Evolutionary conservation across 1,140 invertebrate species (phyloP).

Genomic region (Conopomorpha cramerella): DNA sequence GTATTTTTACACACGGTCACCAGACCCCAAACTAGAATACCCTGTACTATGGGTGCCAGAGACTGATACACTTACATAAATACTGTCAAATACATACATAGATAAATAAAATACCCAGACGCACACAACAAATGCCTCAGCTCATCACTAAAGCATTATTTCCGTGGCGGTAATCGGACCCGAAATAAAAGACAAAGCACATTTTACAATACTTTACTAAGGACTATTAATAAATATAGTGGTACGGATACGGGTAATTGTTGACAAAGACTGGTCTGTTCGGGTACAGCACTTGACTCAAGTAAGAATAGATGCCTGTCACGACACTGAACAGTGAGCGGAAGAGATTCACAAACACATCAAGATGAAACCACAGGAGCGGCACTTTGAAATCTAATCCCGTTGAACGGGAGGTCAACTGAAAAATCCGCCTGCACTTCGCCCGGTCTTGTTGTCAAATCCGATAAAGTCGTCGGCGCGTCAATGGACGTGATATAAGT

Average conservation of each 20-base stretch:
- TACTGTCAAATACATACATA: too few species aligned
- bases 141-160: too few species aligned
- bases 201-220: too few species aligned
- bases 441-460: constrained; percentile 30
- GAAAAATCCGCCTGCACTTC: constrained; percentile 53
- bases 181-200: too few species aligned
- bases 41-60: too few species aligned
- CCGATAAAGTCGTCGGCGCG: constrained; percentile 18
- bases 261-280: constrained; percentile 27
- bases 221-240: neutral
- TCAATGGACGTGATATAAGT: constrained; percentile 21
- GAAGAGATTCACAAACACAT: constrained; percentile 32
- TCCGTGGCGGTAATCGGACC: too few species aligned
- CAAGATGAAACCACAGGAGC: constrained; percentile 49
- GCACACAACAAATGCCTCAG: too few species aligned
- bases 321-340: constrained; percentile 24
- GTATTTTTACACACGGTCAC: too few species aligned
- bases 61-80: too few species aligned
- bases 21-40: too few species aligned
- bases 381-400: constrained; percentile 51
- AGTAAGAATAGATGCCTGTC: constrained; percentile 26
- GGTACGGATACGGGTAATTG: constrained; percentile 14
- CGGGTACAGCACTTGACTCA: constrained; percentile 35
- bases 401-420: constrained; percentile 48
- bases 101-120: too few species aligned